phyloP scores from a whole-genome alignment of 2,113 vertebrate genomes.

The Hemiprocne comata region DNA sequence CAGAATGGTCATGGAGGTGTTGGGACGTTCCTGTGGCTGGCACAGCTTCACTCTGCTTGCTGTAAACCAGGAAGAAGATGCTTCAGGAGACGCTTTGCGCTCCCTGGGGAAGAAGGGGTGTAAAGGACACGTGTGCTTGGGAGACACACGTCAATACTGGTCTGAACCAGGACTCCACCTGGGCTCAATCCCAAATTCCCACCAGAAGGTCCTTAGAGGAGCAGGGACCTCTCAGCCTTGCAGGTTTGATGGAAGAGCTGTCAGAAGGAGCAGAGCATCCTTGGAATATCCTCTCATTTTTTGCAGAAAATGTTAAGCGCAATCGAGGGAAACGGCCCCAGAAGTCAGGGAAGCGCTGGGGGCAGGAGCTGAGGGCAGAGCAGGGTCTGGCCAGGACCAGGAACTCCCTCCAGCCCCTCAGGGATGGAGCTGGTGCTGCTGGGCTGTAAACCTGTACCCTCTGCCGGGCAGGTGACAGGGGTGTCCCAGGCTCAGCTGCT shows the following conservation, averaged over 20 bases:
- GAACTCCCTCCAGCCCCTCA: accelerated
- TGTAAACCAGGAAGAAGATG: accelerated
- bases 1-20: accelerated
- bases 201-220: background rate
- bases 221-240: accelerated
- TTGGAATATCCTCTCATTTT: accelerated
- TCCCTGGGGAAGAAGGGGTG: background rate
- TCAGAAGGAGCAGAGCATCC: background rate
- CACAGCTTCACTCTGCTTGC: accelerated
- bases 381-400: accelerated
- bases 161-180: background rate
- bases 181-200: background rate
- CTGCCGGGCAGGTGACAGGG: background rate
- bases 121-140: accelerated
- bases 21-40: accelerated
- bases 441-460: background rate
- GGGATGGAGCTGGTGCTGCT: too few relatives aligned
- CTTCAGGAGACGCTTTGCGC: background rate
- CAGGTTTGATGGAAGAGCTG: accelerated
- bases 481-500: too few relatives aligned
- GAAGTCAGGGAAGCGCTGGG: background rate
- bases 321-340: accelerated
- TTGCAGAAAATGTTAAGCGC: background rate
- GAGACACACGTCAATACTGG: accelerated
- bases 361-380: background rate